phyloP scores from a whole-genome alignment of 2,113 vertebrate species.

The Aldabrachelys gigantea region DNA sequence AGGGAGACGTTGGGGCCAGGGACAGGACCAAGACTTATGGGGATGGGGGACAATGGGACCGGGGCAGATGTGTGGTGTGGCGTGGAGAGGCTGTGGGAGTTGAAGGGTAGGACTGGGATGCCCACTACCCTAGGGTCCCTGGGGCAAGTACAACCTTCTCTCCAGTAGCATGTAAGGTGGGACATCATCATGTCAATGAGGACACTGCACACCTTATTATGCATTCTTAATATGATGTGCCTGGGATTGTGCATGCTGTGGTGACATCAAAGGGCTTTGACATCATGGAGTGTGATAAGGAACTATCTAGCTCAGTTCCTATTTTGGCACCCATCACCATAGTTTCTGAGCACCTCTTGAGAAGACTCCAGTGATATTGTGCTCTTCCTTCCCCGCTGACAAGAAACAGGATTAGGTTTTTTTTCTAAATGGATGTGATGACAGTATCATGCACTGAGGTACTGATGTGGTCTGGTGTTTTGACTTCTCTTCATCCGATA shows the following conservation, averaged over 20 bases:
- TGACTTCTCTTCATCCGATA: background rate
- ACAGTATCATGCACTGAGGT: background rate
- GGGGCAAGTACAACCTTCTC: background rate
- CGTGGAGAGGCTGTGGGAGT: background rate
- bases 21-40: too few relatives aligned
- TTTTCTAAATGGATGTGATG: background rate
- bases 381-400: background rate
- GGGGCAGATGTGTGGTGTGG: too few relatives aligned
- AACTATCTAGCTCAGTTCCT: background rate
- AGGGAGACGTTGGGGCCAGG: too few relatives aligned
- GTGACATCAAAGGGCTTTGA: background rate
- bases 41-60: too few relatives aligned
- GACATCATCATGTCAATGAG: fast-evolving
- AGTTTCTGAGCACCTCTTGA: background rate
- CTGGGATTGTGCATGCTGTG: background rate
- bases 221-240: background rate
- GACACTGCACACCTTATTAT: background rate
- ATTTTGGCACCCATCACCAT: background rate
- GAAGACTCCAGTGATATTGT: background rate
- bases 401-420: background rate
- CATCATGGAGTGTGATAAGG: background rate
- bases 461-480: background rate
- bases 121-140: background rate
- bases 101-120: background rate
- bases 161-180: background rate